phyloP scores from a whole-genome alignment of 2,113 vertebrate species.

The Theristicus caerulescens region DNA sequence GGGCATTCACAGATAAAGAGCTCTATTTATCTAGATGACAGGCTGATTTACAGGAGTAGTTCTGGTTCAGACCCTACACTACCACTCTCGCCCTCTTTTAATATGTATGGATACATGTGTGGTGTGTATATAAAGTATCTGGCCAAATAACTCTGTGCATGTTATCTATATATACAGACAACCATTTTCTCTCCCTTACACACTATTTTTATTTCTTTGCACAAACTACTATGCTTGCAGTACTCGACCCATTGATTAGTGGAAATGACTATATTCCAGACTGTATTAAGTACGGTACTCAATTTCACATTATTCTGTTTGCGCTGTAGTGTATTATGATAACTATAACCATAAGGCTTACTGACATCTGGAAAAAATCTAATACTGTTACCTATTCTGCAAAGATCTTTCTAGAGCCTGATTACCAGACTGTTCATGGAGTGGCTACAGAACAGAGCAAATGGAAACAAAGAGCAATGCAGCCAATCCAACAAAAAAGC shows the following conservation, averaged over 20 bases:
- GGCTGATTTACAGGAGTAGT: background rate
- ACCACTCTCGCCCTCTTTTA: background rate
- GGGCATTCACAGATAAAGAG: background rate
- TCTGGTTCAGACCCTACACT: background rate
- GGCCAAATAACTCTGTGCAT: background rate
- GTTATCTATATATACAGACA: background rate
- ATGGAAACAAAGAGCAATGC: background rate
- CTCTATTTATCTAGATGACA: background rate
- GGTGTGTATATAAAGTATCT: background rate
- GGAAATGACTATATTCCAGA: background rate
- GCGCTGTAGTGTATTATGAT: background rate
- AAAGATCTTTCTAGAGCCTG: slow-evolving; percentile 14
- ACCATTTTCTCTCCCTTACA: background rate
- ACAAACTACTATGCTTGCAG: background rate
- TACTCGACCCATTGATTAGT: background rate
- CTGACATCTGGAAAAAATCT: slow-evolving; percentile 41
- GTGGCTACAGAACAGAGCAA: background rate
- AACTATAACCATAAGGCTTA: background rate
- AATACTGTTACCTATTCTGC: slow-evolving; percentile 26
- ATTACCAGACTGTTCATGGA: background rate
- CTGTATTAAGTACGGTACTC: background rate
- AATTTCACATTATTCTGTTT: background rate
- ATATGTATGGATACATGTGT: accelerated
- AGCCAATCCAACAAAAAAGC: background rate
- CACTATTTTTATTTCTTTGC: background rate